phyloP scores from a whole-genome alignment of 2,113 vertebrate genomes.

The Muntiacus reevesi region DNA sequence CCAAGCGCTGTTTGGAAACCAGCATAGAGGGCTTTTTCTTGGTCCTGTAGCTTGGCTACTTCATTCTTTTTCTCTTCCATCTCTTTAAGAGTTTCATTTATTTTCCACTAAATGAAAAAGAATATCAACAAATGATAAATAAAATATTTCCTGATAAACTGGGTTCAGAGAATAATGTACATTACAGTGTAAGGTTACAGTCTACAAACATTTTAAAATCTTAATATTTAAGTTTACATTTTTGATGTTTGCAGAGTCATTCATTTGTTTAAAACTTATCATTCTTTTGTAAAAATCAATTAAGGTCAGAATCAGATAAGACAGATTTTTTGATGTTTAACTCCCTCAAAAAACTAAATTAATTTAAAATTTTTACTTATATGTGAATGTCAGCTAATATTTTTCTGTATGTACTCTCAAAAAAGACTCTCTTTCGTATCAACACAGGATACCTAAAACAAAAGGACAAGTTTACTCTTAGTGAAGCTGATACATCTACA shows the following conservation, averaged over 20 bases:
- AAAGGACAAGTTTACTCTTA: not conserved
- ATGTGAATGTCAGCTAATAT: not conserved
- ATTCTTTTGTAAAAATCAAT: not conserved
- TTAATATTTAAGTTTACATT: not conserved
- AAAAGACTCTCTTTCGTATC: not conserved
- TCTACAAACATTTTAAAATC: not conserved
- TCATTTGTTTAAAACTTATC: not conserved
- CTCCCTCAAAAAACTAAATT: not conserved
- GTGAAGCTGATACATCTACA: not conserved
- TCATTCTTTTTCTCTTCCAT: conserved; percentile 85
- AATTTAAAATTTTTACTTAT: conserved; percentile 13
- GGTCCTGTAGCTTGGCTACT: conserved; percentile 85
- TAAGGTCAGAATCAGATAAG: not conserved
- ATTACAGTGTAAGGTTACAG: not conserved
- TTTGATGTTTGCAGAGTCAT: not conserved
- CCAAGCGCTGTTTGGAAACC: conserved; percentile 87
- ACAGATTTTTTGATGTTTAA: not conserved
- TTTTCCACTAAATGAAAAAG: conserved; percentile 78
- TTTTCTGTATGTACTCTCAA: not conserved
- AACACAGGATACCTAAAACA: not conserved
- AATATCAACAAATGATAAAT: not conserved
- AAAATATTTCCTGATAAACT: not conserved
- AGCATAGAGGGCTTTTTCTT: conserved; percentile 81
- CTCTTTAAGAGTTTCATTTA: conserved; percentile 82
- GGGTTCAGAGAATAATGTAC: not conserved